Conservation (phyloP, 2,113 vertebrate genomes). For the Lipophrys pholis region DNA sequence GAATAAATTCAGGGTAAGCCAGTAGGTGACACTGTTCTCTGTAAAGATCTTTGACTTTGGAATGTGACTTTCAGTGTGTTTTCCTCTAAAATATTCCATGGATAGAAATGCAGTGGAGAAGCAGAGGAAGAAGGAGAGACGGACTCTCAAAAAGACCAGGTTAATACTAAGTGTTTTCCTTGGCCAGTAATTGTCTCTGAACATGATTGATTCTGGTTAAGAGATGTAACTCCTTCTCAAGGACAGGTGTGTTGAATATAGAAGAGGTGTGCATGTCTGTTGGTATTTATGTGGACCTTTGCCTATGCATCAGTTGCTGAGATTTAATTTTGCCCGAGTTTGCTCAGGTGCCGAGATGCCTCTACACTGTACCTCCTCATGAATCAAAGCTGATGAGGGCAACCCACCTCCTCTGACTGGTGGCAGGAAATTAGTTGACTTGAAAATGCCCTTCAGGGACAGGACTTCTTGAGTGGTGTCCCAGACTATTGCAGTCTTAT, state of each 20-base stretch:
- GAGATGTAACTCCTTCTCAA: slow-evolving; percentile 50
- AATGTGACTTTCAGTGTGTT: slow-evolving; percentile 54
- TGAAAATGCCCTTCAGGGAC: slow-evolving; percentile 45
- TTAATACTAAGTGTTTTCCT: slow-evolving; percentile 31
- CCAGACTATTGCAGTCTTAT: too few relatives aligned
- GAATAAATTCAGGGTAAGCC: slow-evolving; percentile 40
- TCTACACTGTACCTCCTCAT: slow-evolving; percentile 24
- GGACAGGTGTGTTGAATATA: slow-evolving; percentile 39
- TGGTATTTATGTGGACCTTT: slow-evolving; percentile 9
- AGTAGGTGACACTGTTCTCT: slow-evolving; percentile 71
- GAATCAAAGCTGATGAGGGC: slow-evolving; percentile 46
- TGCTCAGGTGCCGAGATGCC: slow-evolving; percentile 28
- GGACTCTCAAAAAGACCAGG: slow-evolving; percentile 14
- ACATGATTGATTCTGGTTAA: slow-evolving; percentile 54
- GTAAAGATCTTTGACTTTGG: slow-evolving; percentile 65
- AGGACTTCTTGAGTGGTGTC: slow-evolving; percentile 1
- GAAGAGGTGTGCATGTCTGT: slow-evolving; percentile 9
- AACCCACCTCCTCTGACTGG: slow-evolving; percentile 20
- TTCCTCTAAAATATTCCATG: slow-evolving; percentile 32
- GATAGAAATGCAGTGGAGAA: slow-evolving; percentile 17
- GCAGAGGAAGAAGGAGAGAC: slow-evolving; percentile 2
- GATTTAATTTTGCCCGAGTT: slow-evolving; percentile 56
- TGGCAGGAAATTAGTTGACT: slow-evolving; percentile 28
- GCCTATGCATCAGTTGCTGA: slow-evolving; percentile 31
- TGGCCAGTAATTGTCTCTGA: slow-evolving; percentile 52